These are phyloP conservation scores for Zaprionus lachaisei DNA, from an alignment of 1,140 invertebrate genomes.

Conservation along the genomic window DNA sequence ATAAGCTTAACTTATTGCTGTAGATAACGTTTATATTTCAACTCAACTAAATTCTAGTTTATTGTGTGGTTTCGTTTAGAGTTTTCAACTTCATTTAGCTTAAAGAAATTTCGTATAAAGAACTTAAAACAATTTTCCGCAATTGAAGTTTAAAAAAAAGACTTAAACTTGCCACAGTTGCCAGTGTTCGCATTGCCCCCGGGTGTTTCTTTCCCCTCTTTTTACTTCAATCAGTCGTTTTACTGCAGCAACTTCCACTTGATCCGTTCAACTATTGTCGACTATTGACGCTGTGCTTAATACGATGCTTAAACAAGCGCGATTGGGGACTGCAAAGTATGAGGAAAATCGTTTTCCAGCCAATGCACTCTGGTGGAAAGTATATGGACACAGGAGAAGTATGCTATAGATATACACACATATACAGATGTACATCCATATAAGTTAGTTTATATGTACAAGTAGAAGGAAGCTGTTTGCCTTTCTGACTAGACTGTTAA, in stretches of 20 bases:
- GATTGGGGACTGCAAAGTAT: background rate
- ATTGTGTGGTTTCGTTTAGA: background rate
- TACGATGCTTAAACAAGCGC: slow-evolving; percentile 24
- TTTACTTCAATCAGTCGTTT: background rate
- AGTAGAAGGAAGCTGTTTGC: background rate
- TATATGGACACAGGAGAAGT: background rate
- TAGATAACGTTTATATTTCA: background rate
- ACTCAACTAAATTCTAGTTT: background rate
- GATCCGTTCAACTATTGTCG: slow-evolving; percentile 23
- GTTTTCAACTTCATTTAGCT: background rate
- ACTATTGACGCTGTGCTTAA: slow-evolving; percentile 34
- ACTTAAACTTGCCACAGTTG: background rate
- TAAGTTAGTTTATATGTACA: background rate
- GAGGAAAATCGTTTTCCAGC: background rate
- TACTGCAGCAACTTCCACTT: slow-evolving; percentile 14
- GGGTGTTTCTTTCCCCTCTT: background rate
- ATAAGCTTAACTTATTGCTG: background rate
- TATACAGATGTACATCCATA: background rate
- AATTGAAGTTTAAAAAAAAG: background rate
- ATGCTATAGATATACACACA: background rate
- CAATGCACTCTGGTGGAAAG: background rate
- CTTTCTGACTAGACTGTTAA: background rate
- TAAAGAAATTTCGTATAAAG: background rate
- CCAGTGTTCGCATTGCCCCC: background rate
- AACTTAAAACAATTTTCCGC: background rate